Evolutionary conservation across 1,140 invertebrate genomes (phyloP).

Genomic region (Panagrolaimus sp.): DNA sequence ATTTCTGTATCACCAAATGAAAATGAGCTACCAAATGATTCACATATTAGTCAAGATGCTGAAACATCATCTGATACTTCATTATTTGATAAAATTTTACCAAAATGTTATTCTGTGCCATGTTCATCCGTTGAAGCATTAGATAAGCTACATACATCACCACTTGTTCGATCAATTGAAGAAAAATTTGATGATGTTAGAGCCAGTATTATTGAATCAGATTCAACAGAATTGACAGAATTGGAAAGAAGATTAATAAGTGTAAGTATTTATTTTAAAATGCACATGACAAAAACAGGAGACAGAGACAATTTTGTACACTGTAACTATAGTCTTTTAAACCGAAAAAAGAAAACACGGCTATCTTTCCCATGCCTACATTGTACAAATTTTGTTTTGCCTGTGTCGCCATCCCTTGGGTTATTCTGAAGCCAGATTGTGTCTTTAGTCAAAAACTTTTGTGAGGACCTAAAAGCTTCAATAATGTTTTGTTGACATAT

Average conservation of each 20-base stretch:
- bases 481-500: no score
- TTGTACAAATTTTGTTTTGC: no score
- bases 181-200: slow-evolving; percentile 1
- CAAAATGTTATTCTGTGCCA: neutral
- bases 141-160: slow-evolving; percentile 5
- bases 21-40: slow-evolving; percentile 1
- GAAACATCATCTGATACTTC: slow-evolving; percentile 1
- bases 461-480: no score
- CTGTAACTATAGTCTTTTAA: no score
- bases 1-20: slow-evolving; percentile 7
- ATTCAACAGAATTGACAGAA: neutral
- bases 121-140: slow-evolving; percentile 11
- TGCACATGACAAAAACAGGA: no score
- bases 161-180: slow-evolving; percentile 4
- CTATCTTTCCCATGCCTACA: no score
- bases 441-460: no score
- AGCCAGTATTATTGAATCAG: neutral
- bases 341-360: no score
- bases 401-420: no score
- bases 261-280: neutral
- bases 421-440: no score
- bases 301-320: no score
- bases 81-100: neutral
- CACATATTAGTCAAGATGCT: neutral
- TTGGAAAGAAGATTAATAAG: neutral